phyloP scores from a whole-genome alignment of 2,797 vertebrate species.

The Alectoris magna region DNA sequence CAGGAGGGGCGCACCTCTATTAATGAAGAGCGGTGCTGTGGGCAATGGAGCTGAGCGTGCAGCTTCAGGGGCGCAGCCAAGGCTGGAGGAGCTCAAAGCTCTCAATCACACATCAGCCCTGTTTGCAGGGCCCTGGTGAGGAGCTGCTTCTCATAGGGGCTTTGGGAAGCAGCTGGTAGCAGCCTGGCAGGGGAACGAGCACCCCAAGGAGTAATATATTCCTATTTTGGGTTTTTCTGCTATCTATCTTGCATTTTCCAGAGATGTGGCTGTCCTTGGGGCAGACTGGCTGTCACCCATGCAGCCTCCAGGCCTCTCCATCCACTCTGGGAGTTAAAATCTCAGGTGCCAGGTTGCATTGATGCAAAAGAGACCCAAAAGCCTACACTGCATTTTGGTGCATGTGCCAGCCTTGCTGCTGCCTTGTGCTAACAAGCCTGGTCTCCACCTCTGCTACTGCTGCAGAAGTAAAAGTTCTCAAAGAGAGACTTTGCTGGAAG shows the following conservation, averaged over 20 bases:
- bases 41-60: too few relatives aligned
- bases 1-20: not conserved
- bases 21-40: too few relatives aligned
- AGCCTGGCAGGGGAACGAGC: not conserved
- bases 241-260: not conserved
- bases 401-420: not conserved
- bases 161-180: too few relatives aligned
- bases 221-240: not conserved
- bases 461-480: constrained; percentile 23
- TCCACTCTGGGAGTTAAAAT: not conserved
- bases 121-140: too few relatives aligned
- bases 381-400: fast-evolving
- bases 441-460: not conserved
- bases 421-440: not conserved
- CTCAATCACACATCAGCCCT: too few relatives aligned
- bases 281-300: not conserved
- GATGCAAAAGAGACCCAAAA: not conserved
- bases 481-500: not conserved
- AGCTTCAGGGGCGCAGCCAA: not conserved
- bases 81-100: not conserved
- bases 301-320: not conserved
- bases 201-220: not conserved
- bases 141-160: too few relatives aligned
- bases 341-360: not conserved
- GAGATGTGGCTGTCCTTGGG: fast-evolving